A percentile compares a stretch with the other conserved stretches of the same genome.
Evolutionary conservation across 1,140 invertebrate species (phyloP).

Genomic region (Calosoma granatense): DNA sequence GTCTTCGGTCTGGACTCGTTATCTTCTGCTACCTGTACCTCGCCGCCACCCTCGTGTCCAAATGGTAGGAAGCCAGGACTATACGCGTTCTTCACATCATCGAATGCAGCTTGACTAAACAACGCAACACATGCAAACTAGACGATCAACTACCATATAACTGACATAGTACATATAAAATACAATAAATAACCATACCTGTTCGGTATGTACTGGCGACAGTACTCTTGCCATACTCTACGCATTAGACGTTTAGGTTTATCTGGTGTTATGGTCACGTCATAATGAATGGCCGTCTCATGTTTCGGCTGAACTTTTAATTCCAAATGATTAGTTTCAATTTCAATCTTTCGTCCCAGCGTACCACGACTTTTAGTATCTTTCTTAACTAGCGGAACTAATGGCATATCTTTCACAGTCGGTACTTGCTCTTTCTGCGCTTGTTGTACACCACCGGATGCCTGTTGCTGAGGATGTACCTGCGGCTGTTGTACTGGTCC

Average conservation of each 20-base stretch:
- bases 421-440: not conserved
- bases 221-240: constrained; percentile 29
- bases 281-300: constrained; percentile 36
- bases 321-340: constrained; percentile 47
- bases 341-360: constrained; percentile 32
- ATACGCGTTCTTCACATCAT: constrained; percentile 59
- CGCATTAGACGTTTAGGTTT: constrained; percentile 33
- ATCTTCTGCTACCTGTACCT: constrained; percentile 27
- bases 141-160: not conserved
- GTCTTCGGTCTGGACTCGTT: constrained; percentile 39
- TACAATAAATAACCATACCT: constrained; percentile 29
- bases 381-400: constrained; percentile 20
- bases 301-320: constrained; percentile 38
- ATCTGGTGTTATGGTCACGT: constrained; percentile 37
- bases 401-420: constrained; percentile 1
- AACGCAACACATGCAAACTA: not conserved
- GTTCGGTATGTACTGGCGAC: constrained; percentile 28
- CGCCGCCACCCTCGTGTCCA: constrained; percentile 16
- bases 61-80: constrained; percentile 20
- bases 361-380: constrained; percentile 30
- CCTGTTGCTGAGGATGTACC: not conserved
- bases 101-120: constrained; percentile 41
- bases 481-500: not conserved
- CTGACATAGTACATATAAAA: too few relatives aligned
- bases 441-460: not conserved